phyloP scores from a whole-genome alignment of 2,888 invertebrate genomes.

The Lomographa bimaculata region DNA sequence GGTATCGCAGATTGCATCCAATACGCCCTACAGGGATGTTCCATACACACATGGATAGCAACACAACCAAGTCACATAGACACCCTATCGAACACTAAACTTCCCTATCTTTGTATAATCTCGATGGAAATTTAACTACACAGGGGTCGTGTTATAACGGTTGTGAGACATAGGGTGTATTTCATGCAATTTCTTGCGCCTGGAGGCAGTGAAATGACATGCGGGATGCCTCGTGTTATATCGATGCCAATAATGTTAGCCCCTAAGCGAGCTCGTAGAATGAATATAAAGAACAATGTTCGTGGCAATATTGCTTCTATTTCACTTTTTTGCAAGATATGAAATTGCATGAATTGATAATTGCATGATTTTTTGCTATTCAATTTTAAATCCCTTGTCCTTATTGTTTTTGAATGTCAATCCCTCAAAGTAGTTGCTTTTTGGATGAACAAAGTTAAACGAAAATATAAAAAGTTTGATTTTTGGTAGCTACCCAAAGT shows the following conservation, averaged over 20 bases:
- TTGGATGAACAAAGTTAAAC: constrained; percentile 11
- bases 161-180: constrained; percentile 54
- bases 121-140: constrained; percentile 14
- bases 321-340: constrained; percentile 7
- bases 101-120: constrained; percentile 18
- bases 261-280: constrained; percentile 46
- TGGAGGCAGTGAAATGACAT: constrained; percentile 72
- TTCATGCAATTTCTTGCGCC: constrained; percentile 78
- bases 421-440: constrained; percentile 5
- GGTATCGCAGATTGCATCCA: constrained; percentile 76
- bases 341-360: constrained; percentile 10
- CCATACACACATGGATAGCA: constrained; percentile 49
- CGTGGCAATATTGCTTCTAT: constrained; percentile 29
- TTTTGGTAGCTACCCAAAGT: constrained; percentile 23
- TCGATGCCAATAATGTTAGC: constrained; percentile 63
- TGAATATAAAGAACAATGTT: constrained; percentile 47
- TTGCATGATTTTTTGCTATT: no score
- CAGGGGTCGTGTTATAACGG: constrained; percentile 45
- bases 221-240: constrained; percentile 63
- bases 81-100: constrained; percentile 31
- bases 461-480: constrained; percentile 18
- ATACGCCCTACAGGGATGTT: constrained; percentile 70
- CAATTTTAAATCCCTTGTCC: no score
- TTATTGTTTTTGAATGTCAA: no score
- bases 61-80: constrained; percentile 48